Percentiles rank a stretch among this genome's conserved stretches.
Evolutionary conservation across 2,888 invertebrate genomes (phyloP).

Genomic region (Isotomurus palustris): DNA sequence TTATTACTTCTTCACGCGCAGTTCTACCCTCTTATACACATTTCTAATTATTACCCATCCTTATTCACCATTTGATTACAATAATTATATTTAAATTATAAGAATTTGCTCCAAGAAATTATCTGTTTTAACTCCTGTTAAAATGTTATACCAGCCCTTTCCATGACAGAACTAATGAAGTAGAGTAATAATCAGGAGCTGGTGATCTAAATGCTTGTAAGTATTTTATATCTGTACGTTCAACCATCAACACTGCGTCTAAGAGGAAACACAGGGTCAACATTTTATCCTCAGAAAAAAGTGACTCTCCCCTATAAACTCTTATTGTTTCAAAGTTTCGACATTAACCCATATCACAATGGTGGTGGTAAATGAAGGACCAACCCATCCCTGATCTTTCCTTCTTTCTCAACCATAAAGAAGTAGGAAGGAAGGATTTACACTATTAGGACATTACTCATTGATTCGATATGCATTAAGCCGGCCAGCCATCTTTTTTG

Average conservation of each 20-base stretch:
- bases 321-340: no score
- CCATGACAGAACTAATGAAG: constrained; percentile 28
- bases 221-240: no score
- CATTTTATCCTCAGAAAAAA: no score
- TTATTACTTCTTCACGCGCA: constrained; percentile 41
- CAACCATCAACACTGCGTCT: no score
- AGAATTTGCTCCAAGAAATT: constrained; percentile 40
- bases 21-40: constrained; percentile 34
- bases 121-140: constrained; percentile 42
- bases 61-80: constrained; percentile 35
- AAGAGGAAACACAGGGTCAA: no score
- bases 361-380: constrained; percentile 18
- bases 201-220: no score
- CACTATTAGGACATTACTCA: constrained; percentile 40
- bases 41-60: constrained; percentile 36
- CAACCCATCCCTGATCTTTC: constrained; percentile 34
- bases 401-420: no score
- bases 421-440: no score
- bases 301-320: no score
- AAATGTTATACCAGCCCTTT: constrained; percentile 32
- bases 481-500: constrained; percentile 9
- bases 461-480: constrained; percentile 35
- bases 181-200: no score
- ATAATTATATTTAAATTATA: constrained; percentile 43
- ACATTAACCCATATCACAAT: no score